phyloP scores from a whole-genome alignment of 1,140 invertebrate species.

The Sycobia sp. region DNA sequence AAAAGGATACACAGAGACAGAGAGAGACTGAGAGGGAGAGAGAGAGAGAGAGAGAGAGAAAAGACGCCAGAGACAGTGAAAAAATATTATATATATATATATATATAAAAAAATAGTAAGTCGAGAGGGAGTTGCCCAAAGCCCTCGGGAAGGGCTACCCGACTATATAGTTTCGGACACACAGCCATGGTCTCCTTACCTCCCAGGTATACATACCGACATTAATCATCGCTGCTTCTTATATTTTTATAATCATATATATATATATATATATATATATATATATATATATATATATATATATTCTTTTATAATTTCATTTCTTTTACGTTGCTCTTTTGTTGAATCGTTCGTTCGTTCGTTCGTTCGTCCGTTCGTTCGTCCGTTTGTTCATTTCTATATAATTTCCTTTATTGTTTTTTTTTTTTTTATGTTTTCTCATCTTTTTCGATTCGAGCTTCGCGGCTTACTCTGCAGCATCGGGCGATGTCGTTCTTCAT shows the following conservation, averaged over 20 bases:
- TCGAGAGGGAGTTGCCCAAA: slow-evolving; percentile 43
- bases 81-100: too few relatives aligned
- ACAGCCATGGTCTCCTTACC: slow-evolving; percentile 71
- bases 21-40: slow-evolving; percentile 25
- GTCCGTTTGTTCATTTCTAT: too few relatives aligned
- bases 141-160: slow-evolving; percentile 59
- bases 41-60: slow-evolving; percentile 18
- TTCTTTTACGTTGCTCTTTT: slow-evolving; percentile 31
- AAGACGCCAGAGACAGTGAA: slow-evolving; percentile 32
- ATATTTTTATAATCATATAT: slow-evolving; percentile 30
- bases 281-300: slow-evolving; percentile 7
- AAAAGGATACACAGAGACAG: slow-evolving; percentile 26
- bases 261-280: slow-evolving; percentile 24
- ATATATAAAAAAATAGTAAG: too few relatives aligned
- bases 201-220: slow-evolving; percentile 66
- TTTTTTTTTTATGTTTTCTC: too few relatives aligned
- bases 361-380: too few relatives aligned
- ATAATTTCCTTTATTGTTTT: too few relatives aligned
- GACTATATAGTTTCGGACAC: slow-evolving; percentile 70
- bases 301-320: slow-evolving; percentile 25
- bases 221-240: slow-evolving; percentile 49
- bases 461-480: too few relatives aligned
- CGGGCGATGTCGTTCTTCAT: too few relatives aligned
- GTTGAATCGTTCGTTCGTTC: slow-evolving; percentile 10
- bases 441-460: too few relatives aligned